Evolutionary conservation across 2,888 invertebrate species (phyloP), one percentile per base, ranked within the genome.

Genomic region (Priapulus caudatus): DNA sequence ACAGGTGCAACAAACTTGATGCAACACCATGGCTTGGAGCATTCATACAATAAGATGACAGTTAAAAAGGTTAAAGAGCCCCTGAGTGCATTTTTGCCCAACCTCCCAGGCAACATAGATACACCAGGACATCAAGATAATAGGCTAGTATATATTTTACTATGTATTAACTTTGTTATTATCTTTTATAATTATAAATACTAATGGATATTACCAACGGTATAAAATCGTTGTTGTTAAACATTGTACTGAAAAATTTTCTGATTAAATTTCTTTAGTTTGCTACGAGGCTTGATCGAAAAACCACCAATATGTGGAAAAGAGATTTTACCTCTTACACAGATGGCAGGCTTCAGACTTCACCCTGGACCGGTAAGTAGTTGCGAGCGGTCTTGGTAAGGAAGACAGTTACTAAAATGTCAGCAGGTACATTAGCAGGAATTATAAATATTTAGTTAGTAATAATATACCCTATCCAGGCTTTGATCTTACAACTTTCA

Each of bases 1-100:
- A 95, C 93, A 57, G 95, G 95, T 58, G 90, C 92, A 65, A 91
- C 86, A 62, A 95, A 95, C 78, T 82, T 95, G 73, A 92, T 95
- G 88, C 84, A 86, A 67, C 84, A 88, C 77, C 87, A 95, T 81
- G 89, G 88, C 61, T 78, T 95, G 59, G 93, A 95, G 75, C 92
- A 95, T 75, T 90, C 93, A 19, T 91, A 93, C 73, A 92, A 87
- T 74, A 95, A 92, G 78, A 93, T 93, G 75, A 92, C 89, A 75
- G 92, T 91, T 50, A 91, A 92, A 68, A 92, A 92, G 74, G 66
- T 71, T 45, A 74, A 92, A 70, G 93, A 95, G 72, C 90, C 91
- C 53, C 74, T 95, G 54, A 91, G 92, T 43, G 90, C 93, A 15
- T 95, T 95, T 73, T 77, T 95, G 58, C 93, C 93, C 19, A 89